phyloP scores from a whole-genome alignment of 2,797 vertebrate species.

The Poeciliopsis gracilis region DNA sequence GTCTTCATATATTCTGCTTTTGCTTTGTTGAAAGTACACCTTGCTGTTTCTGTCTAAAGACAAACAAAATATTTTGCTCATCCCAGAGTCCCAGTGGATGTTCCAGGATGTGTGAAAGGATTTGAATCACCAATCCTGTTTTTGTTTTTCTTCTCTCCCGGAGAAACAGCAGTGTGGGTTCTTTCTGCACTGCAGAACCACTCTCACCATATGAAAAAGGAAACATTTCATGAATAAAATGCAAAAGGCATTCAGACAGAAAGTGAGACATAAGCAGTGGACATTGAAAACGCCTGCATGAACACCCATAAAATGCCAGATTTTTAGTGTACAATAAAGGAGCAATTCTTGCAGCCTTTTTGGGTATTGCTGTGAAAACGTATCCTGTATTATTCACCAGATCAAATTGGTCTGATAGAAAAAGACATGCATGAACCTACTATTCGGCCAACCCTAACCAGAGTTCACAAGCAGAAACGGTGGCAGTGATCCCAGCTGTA shows the following conservation, averaged over 20 bases:
- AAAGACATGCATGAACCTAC: no score
- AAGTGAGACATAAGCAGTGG: not conserved
- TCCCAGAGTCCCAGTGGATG: not conserved
- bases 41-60: not conserved
- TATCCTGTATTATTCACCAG: not conserved
- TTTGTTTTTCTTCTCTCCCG: not conserved
- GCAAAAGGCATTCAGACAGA: not conserved
- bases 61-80: not conserved
- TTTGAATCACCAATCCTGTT: not conserved
- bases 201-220: not conserved
- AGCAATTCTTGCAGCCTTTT: not conserved
- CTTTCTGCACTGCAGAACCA: not conserved
- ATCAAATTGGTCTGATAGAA: not conserved
- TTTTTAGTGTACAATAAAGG: not conserved
- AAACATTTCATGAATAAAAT: not conserved
- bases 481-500: no score
- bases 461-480: no score
- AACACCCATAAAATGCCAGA: not conserved
- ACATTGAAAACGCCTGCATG: not conserved
- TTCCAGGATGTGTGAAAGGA: not conserved
- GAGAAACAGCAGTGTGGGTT: not conserved
- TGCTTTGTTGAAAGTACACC: not conserved
- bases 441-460: no score
- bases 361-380: not conserved
- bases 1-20: not conserved